phyloP scores from a whole-genome alignment of 2,797 vertebrate species.

The Pampus argenteus region DNA sequence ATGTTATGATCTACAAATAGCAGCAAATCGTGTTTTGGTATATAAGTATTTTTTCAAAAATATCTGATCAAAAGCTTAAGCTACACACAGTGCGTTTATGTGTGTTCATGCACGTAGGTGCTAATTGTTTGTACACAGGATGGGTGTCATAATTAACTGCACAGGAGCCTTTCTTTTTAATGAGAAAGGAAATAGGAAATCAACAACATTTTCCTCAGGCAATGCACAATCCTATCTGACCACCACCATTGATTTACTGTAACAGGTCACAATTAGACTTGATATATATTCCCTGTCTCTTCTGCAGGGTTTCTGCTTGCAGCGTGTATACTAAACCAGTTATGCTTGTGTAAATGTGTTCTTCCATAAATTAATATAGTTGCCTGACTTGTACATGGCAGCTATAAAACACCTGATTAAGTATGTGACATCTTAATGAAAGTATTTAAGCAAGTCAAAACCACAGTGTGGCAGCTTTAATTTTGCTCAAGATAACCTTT shows the following conservation, averaged over 20 bases:
- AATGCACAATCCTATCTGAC: slow-evolving; percentile 55
- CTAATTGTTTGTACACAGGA: slow-evolving; percentile 5
- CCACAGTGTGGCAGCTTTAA: neutral
- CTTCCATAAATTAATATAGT: neutral
- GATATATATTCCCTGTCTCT: slow-evolving; percentile 46
- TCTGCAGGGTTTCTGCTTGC: neutral
- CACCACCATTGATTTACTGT: slow-evolving; percentile 61
- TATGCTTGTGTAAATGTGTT: neutral
- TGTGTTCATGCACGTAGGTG: neutral
- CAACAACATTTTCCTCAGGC: slow-evolving; percentile 63
- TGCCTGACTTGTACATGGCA: neutral
- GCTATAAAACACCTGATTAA: neutral
- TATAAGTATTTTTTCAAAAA: neutral
- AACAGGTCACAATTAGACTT: slow-evolving; percentile 61
- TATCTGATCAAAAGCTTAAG: neutral
- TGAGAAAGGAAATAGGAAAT: slow-evolving; percentile 69
- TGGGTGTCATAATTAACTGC: slow-evolving; percentile 57
- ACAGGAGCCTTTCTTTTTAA: slow-evolving; percentile 59
- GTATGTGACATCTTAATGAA: neutral
- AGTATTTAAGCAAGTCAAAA: neutral
- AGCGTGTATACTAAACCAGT: neutral
- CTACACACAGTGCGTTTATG: too few species aligned
- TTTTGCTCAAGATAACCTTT: neutral
- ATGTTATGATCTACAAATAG: neutral
- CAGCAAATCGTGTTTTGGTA: neutral